A percentile compares a stretch with the other conserved stretches of the same genome.
These are phyloP conservation scores for Sula dactylatra DNA, from an alignment of 2,113 vertebrate genomes.

Conservation along the genomic window DNA sequence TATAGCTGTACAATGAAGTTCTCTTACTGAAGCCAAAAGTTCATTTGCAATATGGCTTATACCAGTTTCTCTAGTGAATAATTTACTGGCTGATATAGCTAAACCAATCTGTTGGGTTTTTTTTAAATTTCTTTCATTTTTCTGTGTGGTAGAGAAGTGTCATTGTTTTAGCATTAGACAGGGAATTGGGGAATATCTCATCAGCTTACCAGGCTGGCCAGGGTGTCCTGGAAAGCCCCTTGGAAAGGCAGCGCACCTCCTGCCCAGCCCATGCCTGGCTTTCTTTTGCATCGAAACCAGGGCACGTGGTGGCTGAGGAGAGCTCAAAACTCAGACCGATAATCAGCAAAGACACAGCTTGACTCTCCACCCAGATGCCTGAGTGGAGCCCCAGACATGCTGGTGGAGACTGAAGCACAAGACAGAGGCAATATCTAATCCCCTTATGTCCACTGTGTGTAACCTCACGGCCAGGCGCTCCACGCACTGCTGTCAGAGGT, in stretches of 20 bases:
- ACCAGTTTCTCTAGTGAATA: background rate
- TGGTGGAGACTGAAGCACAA: background rate
- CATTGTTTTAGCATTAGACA: background rate
- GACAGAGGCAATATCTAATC: background rate
- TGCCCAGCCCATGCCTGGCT: rapidly evolving
- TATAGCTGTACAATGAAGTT: background rate
- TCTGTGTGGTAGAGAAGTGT: background rate
- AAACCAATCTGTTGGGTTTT: background rate
- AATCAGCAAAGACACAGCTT: background rate
- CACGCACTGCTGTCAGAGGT: background rate
- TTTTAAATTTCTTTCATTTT: background rate
- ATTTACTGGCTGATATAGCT: background rate
- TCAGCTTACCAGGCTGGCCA: background rate
- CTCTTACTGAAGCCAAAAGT: background rate
- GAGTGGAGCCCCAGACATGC: background rate
- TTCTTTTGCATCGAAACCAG: background rate
- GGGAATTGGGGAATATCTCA: background rate
- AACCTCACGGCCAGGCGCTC: background rate
- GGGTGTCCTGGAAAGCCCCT: background rate
- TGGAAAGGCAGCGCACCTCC: background rate
- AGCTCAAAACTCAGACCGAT: background rate
- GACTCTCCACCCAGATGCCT: background rate
- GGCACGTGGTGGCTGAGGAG: background rate
- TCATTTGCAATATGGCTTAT: background rate
- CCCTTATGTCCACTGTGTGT: rapidly evolving